Conservation (phyloP, 2,113 vertebrate species). For the Ondatra zibethicus region DNA sequence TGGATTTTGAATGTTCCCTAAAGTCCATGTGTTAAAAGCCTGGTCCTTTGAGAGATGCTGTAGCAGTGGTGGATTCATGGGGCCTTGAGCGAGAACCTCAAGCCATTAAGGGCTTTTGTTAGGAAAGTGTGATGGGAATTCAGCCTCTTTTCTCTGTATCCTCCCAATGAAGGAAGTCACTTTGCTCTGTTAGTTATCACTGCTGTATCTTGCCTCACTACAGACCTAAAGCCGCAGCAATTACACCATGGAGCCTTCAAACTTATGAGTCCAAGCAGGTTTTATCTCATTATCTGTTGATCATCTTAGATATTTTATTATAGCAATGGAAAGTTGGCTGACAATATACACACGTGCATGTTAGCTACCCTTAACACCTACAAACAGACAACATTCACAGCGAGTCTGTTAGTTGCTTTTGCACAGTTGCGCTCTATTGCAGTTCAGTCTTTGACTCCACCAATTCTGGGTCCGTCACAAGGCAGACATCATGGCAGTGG, state of each 20-base stretch:
- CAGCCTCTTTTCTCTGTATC: not conserved
- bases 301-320: not conserved
- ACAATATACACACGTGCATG: not conserved
- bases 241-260: not conserved
- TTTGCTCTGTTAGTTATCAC: not conserved
- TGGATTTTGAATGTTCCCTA: not conserved
- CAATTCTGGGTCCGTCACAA: too few relatives aligned
- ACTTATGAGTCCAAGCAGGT: not conserved
- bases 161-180: not conserved
- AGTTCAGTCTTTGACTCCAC: not conserved
- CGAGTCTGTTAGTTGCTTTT: not conserved
- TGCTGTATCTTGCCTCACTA: not conserved
- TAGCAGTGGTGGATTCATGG: not conserved
- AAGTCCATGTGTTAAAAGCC: not conserved
- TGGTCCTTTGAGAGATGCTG: not conserved
- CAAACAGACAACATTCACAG: not conserved
- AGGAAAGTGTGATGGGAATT: not conserved
- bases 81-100: not conserved
- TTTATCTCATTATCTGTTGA: not conserved
- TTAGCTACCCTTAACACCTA: too few relatives aligned
- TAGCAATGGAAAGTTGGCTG: not conserved
- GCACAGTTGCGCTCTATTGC: not conserved
- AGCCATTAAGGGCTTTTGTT: not conserved
- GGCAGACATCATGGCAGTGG: not conserved
- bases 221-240: not conserved